Evolutionary conservation across 2,888 invertebrate genomes (phyloP).

Genomic region (Lepidonotus clava): DNA sequence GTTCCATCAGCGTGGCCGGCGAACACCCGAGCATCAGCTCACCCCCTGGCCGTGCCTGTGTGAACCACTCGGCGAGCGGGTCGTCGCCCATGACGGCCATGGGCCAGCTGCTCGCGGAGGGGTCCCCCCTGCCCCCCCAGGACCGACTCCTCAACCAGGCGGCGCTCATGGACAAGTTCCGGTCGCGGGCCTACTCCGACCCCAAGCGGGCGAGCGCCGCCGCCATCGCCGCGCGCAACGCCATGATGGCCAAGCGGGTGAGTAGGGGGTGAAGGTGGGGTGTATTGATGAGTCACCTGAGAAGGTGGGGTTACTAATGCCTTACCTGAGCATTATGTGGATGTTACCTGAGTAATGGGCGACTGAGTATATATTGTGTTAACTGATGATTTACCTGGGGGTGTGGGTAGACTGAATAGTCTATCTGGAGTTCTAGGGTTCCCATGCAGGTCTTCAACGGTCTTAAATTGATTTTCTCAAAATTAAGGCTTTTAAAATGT

Average conservation of each 20-base stretch:
- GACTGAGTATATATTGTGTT: no score
- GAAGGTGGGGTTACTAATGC: no score
- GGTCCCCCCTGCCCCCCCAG: conserved; percentile 63
- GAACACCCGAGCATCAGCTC: not conserved
- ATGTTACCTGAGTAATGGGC: no score
- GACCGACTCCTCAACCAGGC: conserved; percentile 55
- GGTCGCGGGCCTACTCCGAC: conserved; percentile 65
- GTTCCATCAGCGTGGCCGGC: conserved; percentile 7
- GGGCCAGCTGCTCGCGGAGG: conserved; percentile 75
- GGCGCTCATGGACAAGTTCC: conserved; percentile 63
- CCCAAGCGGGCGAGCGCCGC: conserved; percentile 44
- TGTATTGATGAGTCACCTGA: no score
- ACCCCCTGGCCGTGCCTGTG: not conserved
- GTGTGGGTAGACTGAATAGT: no score
- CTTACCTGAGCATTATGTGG: no score
- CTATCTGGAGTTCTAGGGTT: no score
- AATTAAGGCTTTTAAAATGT: no score
- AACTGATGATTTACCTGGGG: no score
- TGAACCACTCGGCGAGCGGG: not conserved
- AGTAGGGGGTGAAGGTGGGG: not conserved
- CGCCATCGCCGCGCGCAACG: conserved; percentile 32
- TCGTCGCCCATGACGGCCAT: conserved; percentile 64
- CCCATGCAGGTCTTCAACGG: no score
- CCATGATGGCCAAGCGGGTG: conserved; percentile 26
- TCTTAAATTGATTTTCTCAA: no score